Base-by-base conservation (phyloP, 2,113 vertebrate species). In the Thalassarche chlororhynchos region DNA sequence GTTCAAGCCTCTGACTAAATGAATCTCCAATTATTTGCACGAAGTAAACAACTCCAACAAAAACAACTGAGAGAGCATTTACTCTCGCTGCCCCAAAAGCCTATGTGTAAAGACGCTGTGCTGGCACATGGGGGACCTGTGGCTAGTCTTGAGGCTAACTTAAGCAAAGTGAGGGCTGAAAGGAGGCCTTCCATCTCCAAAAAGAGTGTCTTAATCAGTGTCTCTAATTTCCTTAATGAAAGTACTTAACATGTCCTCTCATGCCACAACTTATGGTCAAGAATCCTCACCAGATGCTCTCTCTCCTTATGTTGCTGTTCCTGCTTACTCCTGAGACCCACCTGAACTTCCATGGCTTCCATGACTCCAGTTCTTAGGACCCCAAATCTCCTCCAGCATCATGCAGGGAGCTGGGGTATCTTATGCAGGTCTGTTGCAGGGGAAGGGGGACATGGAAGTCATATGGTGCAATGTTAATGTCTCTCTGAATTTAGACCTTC, bases 71-170 rank as follows among this genome's bases (percentile, higher is more conserved):
- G 40, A n/a, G 19, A 40, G 3, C 8, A 77, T 58, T 80, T 70
- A 26, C 42, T 78, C 19, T 44, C 13, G 25, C 3, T 70, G 44
- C 10, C 38, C 24, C 31, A 80, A 83, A 90, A 52, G 5, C 1
- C 0, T 2, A 40, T 19, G 5, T 28, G 21, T 58, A 58, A 89
- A 84, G 46, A 32, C 0, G 1, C 47, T 86, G 28, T 80, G 13
- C 42, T 54, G 40, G 21, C 8, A 51, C 0, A 0, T 7, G 38
- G 17, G 16, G 7, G 5, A 52, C 13, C 25, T 84, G 2, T 8
- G 7, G 9, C 13, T 66, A n/a, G 14, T 38, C 38, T 32, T 62
- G 25, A 79, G 36, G 21, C 34, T 62, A 69, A 61, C 40, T 68
- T 34, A 49, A 80, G 61, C 8, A 23, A 29, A 69, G 20, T 8